Evolutionary conservation across 2,113 vertebrate species (phyloP), one percentile per base, ranked within the genome.

Genomic region (Turdus rufiventris): DNA sequence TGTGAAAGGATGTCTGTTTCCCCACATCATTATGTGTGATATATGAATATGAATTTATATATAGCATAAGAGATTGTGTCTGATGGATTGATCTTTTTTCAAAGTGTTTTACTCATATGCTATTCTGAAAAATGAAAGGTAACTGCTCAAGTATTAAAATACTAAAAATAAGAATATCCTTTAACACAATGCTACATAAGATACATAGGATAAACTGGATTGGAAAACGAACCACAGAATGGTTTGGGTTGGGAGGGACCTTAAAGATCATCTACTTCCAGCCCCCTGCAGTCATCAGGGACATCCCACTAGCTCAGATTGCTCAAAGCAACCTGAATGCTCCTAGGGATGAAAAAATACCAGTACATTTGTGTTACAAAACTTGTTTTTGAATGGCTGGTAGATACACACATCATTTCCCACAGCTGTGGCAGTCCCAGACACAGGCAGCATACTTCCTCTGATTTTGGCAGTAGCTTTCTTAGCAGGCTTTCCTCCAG

Each of bases 101-200:
- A 28, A 3, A 26, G 3, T 77, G 38, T 94, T 89, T 89, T 82
- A 91, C 33, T 91, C 83, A 87, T 14, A 47, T 91, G 74, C 62
- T 66, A 65, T 79, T 84, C 45, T 92, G 86, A 75, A 62, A 92
- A 93, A 93, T 82, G 66, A 62, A 72, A 87, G 77, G n/a, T 50
- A 77, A 53, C 62, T 87, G 20, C 25, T 74, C 38, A 89, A 84
- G 74, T 70, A 57, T 79, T 91, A 82, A 82, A 89, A 40, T 21
- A 24, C 26, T 68, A 7, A 20, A 68, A 72, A 72, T 10, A 65
- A 26, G 8, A 81, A 78, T n/a, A 58, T 74, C 14, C 16, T 80
- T 48, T 66, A 42, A 34, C 34, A 53, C 17, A 48, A 6, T 13
- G 31, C 36, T 23, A 5, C 16, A 0, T 40, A 70, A 61, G n/a